Conservation (phyloP, 2,888 invertebrate genomes). For the Leptopilina syphax region DNA sequence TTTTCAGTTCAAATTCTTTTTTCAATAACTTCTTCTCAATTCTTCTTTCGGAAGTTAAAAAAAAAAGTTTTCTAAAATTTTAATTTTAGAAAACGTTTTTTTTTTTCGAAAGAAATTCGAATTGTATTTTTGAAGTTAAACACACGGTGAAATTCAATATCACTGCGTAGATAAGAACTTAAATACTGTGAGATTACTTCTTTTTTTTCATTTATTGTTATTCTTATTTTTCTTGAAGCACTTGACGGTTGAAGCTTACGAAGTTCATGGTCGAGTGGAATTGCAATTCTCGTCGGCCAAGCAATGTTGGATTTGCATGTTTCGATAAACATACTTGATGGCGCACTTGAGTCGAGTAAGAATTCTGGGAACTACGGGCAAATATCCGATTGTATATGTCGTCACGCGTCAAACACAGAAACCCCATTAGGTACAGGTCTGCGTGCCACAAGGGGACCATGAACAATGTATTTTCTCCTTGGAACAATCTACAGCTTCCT, state of each 20-base stretch:
- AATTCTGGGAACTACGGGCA: slow-evolving; percentile 51
- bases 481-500: slow-evolving; percentile 48
- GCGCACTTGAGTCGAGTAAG: slow-evolving; percentile 49
- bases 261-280: slow-evolving; percentile 22
- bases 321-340: slow-evolving; percentile 51
- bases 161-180: too few species aligned
- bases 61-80: too few species aligned
- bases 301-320: slow-evolving; percentile 51
- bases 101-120: too few species aligned
- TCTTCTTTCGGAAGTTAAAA: too few species aligned
- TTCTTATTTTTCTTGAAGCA: not conserved
- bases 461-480: slow-evolving; percentile 54
- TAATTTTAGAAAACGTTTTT: too few species aligned
- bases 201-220: not conserved
- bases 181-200: too few species aligned
- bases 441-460: slow-evolving; percentile 57
- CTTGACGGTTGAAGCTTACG: not conserved
- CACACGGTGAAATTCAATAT: too few species aligned
- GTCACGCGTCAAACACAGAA: slow-evolving; percentile 67
- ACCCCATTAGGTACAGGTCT: slow-evolving; percentile 68
- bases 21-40: too few species aligned
- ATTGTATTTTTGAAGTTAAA: too few species aligned
- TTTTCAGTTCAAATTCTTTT: too few species aligned
- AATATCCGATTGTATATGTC: slow-evolving; percentile 59
- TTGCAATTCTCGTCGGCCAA: slow-evolving; percentile 40